These are phyloP conservation scores for Marasmarcha lunaedactyla DNA, from an alignment of 2,888 invertebrate species.

Conservation along the genomic window DNA sequence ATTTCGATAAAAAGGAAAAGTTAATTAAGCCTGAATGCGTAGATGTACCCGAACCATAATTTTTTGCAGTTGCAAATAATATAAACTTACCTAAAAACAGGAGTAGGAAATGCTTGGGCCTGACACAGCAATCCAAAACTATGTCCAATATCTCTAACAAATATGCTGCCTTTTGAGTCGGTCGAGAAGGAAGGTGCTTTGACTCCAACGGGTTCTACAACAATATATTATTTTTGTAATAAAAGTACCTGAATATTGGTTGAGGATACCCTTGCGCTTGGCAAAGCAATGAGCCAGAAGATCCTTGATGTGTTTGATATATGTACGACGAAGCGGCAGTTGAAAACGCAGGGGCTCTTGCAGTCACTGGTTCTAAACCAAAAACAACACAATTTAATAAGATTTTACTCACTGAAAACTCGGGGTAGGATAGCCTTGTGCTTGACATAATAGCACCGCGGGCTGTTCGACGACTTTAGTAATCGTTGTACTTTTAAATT, in stretches of 20 bases:
- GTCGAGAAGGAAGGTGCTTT: constrained; percentile 73
- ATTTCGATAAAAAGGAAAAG: constrained; percentile 10
- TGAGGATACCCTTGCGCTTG: constrained; percentile 73
- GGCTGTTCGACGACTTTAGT: constrained; percentile 63
- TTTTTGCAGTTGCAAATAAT: too few species aligned
- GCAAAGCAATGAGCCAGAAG: constrained; percentile 62
- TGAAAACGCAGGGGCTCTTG: constrained; percentile 61
- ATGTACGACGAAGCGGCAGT: constrained; percentile 62
- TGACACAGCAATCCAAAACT: constrained; percentile 74
- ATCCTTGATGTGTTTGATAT: constrained; percentile 44
- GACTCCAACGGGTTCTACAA: constrained; percentile 73
- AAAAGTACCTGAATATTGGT: constrained; percentile 74
- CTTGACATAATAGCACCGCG: constrained; percentile 75
- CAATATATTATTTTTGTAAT: constrained; percentile 18
- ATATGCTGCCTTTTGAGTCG: constrained; percentile 74
- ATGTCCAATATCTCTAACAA: constrained; percentile 65
- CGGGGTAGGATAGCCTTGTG: constrained; percentile 77
- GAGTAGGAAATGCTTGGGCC: constrained; percentile 74
- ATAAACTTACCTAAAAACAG: constrained; percentile 72
- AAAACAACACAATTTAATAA: constrained; percentile 22
- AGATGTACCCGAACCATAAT: too few species aligned
- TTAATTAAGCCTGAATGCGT: too few species aligned
- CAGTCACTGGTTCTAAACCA: constrained; percentile 60
- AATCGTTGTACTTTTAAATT: constrained; percentile 71
- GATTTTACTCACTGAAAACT: constrained; percentile 72